phyloP scores from a whole-genome alignment of 2,797 vertebrate genomes.

The Silurus aristotelis region DNA sequence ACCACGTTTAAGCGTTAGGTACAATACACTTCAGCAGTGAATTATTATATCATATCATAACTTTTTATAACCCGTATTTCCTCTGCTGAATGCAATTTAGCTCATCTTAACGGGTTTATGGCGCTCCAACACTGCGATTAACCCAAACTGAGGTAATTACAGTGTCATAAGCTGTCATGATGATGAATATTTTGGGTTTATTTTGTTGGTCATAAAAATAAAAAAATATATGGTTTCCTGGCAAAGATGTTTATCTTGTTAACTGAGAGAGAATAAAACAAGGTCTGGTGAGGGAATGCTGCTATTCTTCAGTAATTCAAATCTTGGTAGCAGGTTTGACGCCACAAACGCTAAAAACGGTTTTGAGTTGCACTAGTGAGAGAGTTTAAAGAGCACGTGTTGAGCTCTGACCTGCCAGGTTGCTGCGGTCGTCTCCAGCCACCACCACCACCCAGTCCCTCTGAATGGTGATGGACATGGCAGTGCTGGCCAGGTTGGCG shows the following conservation, averaged over 20 bases:
- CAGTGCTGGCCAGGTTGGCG: slow-evolving; percentile 96
- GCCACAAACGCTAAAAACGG: background rate
- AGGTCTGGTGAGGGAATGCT: background rate
- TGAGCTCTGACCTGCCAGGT: slow-evolving; percentile 84
- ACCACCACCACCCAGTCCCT: slow-evolving; percentile 99
- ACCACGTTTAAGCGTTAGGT: background rate
- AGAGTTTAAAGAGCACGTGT: background rate
- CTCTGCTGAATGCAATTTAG: background rate
- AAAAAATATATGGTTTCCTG: background rate
- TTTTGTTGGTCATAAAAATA: background rate
- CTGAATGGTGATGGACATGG: slow-evolving; percentile 94
- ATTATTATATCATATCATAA: background rate
- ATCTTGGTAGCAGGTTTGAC: background rate
- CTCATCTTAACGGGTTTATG: background rate
- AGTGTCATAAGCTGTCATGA: background rate
- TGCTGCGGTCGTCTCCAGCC: slow-evolving; percentile 92
- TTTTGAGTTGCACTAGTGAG: background rate
- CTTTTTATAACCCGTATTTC: slow-evolving; percentile 14
- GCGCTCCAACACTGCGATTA: background rate
- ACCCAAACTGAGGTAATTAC: background rate
- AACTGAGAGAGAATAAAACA: background rate
- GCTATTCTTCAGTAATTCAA: background rate
- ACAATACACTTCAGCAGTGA: background rate
- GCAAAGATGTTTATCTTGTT: background rate
- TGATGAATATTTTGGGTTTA: background rate